phyloP scores from a whole-genome alignment of 2,113 vertebrate species.

The Stercorarius parasiticus region DNA sequence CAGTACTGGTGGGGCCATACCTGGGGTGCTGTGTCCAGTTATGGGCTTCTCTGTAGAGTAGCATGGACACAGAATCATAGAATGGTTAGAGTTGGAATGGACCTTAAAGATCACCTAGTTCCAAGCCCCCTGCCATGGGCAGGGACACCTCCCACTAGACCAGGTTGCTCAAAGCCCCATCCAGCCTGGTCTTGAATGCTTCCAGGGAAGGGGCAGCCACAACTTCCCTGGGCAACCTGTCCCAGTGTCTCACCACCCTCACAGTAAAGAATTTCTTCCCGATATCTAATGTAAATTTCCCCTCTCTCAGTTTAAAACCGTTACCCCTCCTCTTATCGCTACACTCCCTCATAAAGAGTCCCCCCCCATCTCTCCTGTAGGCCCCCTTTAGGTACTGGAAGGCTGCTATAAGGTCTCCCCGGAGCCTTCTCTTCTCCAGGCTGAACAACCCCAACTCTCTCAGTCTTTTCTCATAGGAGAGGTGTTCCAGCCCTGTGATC shows the following conservation, averaged over 20 bases:
- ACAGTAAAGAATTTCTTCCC: not conserved
- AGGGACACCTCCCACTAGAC: not conserved
- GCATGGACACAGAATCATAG: too few species aligned
- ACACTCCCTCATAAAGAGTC: not conserved
- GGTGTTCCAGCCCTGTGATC: not conserved
- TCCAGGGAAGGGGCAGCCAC: not conserved
- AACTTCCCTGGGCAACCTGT: not conserved
- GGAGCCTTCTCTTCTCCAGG: not conserved
- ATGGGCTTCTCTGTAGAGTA: not conserved
- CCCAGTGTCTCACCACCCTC: not conserved
- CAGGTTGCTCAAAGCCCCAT: not conserved
- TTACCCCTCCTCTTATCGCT: not conserved
- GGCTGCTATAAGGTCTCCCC: not conserved
- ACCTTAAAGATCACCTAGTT: not conserved
- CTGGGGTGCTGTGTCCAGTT: not conserved
- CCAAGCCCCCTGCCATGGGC: not conserved
- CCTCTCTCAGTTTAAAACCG: not conserved
- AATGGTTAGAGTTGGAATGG: not conserved
- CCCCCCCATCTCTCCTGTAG: not conserved
- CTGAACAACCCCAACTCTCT: not conserved
- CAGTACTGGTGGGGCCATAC: not conserved
- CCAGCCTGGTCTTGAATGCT: not conserved
- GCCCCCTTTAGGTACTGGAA: not conserved
- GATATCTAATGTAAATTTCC: not conserved
- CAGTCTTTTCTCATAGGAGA: not conserved